Percentiles rank a stretch among this genome's conserved stretches.
Conservation (phyloP, 35 echinoderm and acorn worm genomes). For the Eucidaris tribuloides region DNA sequence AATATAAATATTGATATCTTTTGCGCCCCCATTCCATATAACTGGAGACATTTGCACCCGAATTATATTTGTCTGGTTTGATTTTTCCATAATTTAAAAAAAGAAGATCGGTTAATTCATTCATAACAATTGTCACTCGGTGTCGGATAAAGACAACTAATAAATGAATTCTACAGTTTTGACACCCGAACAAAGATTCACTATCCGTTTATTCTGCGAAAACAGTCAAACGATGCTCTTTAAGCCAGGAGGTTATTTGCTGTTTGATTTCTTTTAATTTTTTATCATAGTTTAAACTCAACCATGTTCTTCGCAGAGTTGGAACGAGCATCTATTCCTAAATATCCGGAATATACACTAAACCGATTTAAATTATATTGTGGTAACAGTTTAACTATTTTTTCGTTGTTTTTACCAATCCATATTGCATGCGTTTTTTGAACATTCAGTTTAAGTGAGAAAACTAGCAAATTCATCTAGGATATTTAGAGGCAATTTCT, state of each 20-base stretch:
- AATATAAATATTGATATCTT: background rate
- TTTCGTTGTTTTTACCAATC: too few relatives aligned
- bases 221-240: background rate
- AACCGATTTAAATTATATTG: background rate
- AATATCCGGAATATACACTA: background rate
- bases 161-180: background rate
- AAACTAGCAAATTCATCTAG: too few relatives aligned
- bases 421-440: too few relatives aligned
- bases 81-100: background rate
- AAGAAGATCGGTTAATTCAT: background rate
- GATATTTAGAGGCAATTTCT: too few relatives aligned
- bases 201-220: background rate
- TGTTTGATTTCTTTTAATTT: background rate
- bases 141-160: background rate
- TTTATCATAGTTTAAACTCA: background rate
- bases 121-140: background rate
- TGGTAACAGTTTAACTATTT: too few relatives aligned
- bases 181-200: background rate
- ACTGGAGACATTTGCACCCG: background rate
- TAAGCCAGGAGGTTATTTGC: background rate
- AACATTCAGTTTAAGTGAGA: too few relatives aligned
- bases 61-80: background rate
- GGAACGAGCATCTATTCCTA: background rate
- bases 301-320: background rate
- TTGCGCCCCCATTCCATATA: background rate